Base-by-base conservation (phyloP, 2,888 invertebrate genomes). In the Agrochola litura region DNA sequence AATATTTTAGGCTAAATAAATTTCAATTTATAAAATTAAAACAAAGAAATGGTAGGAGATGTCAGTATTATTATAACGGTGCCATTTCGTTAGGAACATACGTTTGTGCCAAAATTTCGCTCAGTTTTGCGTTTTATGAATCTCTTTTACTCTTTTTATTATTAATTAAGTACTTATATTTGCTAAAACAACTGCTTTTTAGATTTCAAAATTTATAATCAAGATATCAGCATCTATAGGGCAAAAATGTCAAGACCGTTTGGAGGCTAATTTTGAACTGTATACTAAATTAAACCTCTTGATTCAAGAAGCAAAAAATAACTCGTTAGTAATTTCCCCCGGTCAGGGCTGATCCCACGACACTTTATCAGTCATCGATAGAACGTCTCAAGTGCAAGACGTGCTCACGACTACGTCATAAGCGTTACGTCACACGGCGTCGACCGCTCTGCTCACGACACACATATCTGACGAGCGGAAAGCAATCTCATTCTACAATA, bases 401-500 rank as follows among this genome's bases (percentile, higher is more conserved):
- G 72, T 67, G 63, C 61, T 70, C 66, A 68, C 65, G 19, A 66
- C 79, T 65, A 68, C 84, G 84, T 74, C 79, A 77, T 22, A 65
- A 70, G 74, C 82, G 81, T 54, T 65, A 66, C 89, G 92, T 94
- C 94, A 92, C 93, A 89, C 91, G 93, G 91, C 93, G 91, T 89
- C 91, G 81, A 85, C 91, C 89, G 86, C 87, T 88, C 91, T 90
- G 91, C 92, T 92, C 94, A 92, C 91, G 90, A 92, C 92, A 92
- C 93, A 96, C 96, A 96, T 96, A 96, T 96, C 96, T 94, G 93
- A 68, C 68, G 68, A 92, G 91, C 92, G 92, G 91, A 91, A 96
- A 94, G 96, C 96, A 96, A 96, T 96, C 93, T 94, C 96, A 94
- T 94, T 91, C 92, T 92, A 93, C 94, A 92, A 85, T 87, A 89